A percentile compares a stretch with the other conserved stretches of the same genome.
These are phyloP conservation scores for Diceros bicornis DNA, from an alignment of 2,797 vertebrate species.

Conservation along the genomic window DNA sequence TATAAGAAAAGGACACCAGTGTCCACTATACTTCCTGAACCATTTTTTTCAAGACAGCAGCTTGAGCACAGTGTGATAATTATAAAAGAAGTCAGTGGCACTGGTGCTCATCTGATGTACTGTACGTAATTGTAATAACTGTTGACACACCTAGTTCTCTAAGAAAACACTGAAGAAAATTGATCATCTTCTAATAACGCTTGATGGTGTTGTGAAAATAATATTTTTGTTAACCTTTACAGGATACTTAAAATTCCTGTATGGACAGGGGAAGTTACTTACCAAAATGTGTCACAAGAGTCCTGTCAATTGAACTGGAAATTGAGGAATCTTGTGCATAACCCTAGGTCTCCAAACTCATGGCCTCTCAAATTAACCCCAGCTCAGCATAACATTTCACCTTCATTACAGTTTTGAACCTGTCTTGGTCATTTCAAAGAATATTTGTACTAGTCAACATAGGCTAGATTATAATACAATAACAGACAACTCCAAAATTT, in stretches of 20 bases:
- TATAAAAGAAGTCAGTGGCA: not conserved
- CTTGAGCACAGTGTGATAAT: not conserved
- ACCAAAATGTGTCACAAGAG: not conserved
- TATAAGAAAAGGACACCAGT: not conserved
- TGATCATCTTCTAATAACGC: not conserved
- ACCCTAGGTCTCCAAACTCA: not conserved
- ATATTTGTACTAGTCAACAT: not conserved
- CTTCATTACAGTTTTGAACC: not conserved
- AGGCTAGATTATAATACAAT: not conserved
- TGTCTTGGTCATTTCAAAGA: constrained; percentile 14
- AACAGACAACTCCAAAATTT: constrained; percentile 28
- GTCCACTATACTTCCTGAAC: not conserved
- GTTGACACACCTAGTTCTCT: not conserved
- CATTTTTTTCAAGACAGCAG: constrained; percentile 31
- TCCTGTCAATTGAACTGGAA: not conserved
- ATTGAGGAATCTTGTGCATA: not conserved
- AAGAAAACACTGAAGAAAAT: constrained; percentile 31
- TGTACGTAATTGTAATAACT: not conserved
- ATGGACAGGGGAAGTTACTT: not conserved
- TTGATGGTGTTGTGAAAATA: constrained; percentile 28
- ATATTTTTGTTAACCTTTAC: constrained; percentile 23
- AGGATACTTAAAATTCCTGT: not conserved
- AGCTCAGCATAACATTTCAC: not conserved
- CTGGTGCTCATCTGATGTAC: not conserved
- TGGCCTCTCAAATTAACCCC: not conserved